These are phyloP conservation scores for Dorcus hopei DNA, from an alignment of 2,888 invertebrate genomes.

Conservation along the genomic window DNA sequence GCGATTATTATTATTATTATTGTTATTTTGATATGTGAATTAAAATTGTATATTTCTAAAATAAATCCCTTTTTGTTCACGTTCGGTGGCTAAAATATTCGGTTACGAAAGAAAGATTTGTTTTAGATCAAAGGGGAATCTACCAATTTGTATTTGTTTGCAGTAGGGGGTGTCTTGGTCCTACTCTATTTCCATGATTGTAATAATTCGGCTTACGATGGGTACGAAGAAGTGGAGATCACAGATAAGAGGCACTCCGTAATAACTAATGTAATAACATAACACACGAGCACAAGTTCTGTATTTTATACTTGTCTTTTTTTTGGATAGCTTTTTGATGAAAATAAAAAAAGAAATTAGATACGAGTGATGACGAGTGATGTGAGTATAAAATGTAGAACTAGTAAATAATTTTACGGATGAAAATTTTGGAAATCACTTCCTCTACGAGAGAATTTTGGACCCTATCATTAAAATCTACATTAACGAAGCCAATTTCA, in stretches of 20 bases:
- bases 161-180: slow-evolving; percentile 22
- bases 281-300: background rate
- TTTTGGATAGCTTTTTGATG: background rate
- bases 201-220: slow-evolving; percentile 33
- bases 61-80: too few relatives aligned
- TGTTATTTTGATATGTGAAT: too few relatives aligned
- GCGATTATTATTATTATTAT: too few relatives aligned
- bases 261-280: slow-evolving; percentile 6
- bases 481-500: slow-evolving; percentile 9
- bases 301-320: background rate
- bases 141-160: background rate
- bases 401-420: too few relatives aligned
- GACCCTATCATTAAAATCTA: slow-evolving; percentile 15
- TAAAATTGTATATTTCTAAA: too few relatives aligned
- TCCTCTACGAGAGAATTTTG: slow-evolving; percentile 10
- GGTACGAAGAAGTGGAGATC: slow-evolving; percentile 40
- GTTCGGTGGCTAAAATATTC: too few relatives aligned
- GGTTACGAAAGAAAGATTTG: too few relatives aligned
- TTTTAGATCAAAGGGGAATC: background rate
- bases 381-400: too few relatives aligned
- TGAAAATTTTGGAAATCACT: too few relatives aligned
- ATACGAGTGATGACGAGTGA: too few relatives aligned
- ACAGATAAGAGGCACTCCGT: slow-evolving; percentile 47
- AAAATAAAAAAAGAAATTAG: too few relatives aligned
- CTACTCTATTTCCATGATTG: slow-evolving; percentile 21